Conservation (phyloP, 2,888 invertebrate genomes). For the Lapara coniferarum region DNA sequence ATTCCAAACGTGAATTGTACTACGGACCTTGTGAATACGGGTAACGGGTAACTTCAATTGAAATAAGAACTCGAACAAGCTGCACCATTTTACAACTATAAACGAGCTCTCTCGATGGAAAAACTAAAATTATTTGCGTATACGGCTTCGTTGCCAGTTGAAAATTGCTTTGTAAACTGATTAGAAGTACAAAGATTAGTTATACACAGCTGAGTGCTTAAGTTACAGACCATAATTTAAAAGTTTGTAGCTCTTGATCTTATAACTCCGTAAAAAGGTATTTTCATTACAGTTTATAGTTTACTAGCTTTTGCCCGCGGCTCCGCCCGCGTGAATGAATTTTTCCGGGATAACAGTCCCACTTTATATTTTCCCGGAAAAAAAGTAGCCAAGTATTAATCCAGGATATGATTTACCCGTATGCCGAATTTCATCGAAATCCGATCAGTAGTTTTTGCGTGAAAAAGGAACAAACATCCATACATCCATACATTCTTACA, state of each 20-base stretch:
- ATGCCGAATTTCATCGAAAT: no score
- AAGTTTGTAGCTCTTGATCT: not conserved
- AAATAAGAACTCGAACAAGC: conserved; percentile 56
- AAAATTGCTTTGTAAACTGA: conserved; percentile 15
- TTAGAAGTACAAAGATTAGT: conserved; percentile 1
- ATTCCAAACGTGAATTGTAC: conserved; percentile 51
- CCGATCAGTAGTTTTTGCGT: no score
- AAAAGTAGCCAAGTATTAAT: no score
- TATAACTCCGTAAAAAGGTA: not conserved
- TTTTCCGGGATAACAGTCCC: no score
- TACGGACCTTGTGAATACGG: conserved; percentile 48
- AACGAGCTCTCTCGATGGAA: conserved; percentile 37
- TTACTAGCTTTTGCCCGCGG: no score
- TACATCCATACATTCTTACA: no score
- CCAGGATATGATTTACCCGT: no score
- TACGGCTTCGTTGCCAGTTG: not conserved
- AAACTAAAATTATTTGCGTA: conserved; percentile 15
- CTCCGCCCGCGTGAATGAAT: no score
- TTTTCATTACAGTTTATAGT: not conserved
- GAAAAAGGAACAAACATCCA: no score
- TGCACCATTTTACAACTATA: conserved; percentile 52
- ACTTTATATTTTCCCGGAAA: no score
- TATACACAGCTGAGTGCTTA: not conserved
- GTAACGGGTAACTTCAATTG: conserved; percentile 58
- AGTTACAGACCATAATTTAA: not conserved